Percentiles rank a stretch among this genome's conserved stretches.
These are phyloP conservation scores for Colinus virginianus DNA, from an alignment of 2,113 vertebrate genomes.

Conservation along the genomic window DNA sequence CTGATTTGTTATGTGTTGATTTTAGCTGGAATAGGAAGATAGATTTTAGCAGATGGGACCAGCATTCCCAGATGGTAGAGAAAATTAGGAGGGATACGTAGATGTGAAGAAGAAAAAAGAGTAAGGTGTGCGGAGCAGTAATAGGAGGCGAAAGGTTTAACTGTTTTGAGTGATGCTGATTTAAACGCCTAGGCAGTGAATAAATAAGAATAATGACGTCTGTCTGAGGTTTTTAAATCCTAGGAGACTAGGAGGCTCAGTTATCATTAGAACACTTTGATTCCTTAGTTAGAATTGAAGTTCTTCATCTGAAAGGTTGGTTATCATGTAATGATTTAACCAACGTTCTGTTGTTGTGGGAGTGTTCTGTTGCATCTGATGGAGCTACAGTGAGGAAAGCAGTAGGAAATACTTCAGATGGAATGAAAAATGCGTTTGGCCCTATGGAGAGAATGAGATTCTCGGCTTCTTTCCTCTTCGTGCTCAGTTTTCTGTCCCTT, in stretches of 20 bases:
- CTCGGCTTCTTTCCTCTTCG: not conserved
- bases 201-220: slow-evolving; percentile 37
- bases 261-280: slow-evolving; percentile 43
- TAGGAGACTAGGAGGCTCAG: slow-evolving; percentile 18
- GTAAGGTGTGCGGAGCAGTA: not conserved
- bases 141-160: slow-evolving; percentile 4
- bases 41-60: slow-evolving; percentile 40
- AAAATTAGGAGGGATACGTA: slow-evolving; percentile 11
- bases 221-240: not conserved
- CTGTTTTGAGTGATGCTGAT: not conserved
- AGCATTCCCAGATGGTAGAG: slow-evolving; percentile 16
- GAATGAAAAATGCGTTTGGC: not conserved
- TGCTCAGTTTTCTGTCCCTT: not conserved
- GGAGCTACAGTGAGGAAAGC: not conserved
- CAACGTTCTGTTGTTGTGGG: not conserved
- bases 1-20: slow-evolving; percentile 26
- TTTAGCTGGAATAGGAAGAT: slow-evolving; percentile 29
- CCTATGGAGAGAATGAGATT: not conserved
- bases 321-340: slow-evolving; percentile 26
- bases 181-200: slow-evolving; percentile 2
- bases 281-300: slow-evolving; percentile 30
- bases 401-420: not conserved
- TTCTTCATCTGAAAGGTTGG: slow-evolving; percentile 22
- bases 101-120: not conserved
- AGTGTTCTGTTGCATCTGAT: not conserved